Evolutionary conservation across 2,888 invertebrate species (phyloP).

Genomic region (Dryadula phaetusa): DNA sequence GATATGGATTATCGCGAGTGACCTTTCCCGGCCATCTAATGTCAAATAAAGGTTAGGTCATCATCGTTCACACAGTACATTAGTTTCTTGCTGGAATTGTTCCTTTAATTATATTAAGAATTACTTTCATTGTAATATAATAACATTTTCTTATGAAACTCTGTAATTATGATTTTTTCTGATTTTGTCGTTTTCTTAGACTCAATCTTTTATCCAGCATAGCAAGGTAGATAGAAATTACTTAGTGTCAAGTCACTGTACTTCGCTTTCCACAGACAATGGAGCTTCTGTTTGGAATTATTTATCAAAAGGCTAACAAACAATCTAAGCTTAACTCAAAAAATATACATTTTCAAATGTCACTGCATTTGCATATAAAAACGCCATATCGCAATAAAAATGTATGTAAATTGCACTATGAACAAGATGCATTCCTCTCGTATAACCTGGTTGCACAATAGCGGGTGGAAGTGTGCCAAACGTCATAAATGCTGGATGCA

Average conservation of each 20-base stretch:
- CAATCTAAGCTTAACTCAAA: neutral
- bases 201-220: too few relatives aligned
- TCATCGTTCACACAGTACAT: slow-evolving; percentile 25
- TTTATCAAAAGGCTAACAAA: neutral
- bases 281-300: neutral
- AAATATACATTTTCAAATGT: slow-evolving; percentile 6
- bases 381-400: slow-evolving; percentile 13
- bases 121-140: neutral
- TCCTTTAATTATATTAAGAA: neutral
- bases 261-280: too few relatives aligned
- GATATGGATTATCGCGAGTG: slow-evolving; percentile 32
- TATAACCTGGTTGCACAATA: slow-evolving; percentile 46
- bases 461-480: slow-evolving; percentile 60
- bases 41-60: slow-evolving; percentile 30
- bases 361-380: slow-evolving; percentile 10
- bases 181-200: too few relatives aligned
- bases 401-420: slow-evolving; percentile 35
- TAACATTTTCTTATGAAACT: neutral
- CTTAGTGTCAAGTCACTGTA: too few relatives aligned
- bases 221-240: too few relatives aligned
- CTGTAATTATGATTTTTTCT: neutral
- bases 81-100: slow-evolving; percentile 10
- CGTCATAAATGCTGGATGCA: slow-evolving; percentile 65
- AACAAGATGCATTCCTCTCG: slow-evolving; percentile 42
- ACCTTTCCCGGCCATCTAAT: slow-evolving; percentile 33